Percentiles rank a stretch among this genome's conserved stretches.
Evolutionary conservation across 2,113 vertebrate species (phyloP).

Genomic region (Malurus elegans): DNA sequence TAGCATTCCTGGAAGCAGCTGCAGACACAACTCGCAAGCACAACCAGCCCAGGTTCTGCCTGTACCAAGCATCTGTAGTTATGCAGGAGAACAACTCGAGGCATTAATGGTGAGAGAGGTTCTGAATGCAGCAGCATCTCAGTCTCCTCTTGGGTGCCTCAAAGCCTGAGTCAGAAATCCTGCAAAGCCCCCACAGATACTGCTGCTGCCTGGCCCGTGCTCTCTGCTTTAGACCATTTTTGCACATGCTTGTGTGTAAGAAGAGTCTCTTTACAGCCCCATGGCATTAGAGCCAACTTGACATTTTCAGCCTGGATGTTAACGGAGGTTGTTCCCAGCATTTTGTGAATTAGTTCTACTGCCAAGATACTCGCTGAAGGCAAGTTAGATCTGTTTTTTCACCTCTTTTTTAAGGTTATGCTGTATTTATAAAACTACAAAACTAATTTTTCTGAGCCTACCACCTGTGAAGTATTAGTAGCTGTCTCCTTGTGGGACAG

Average conservation of each 20-base stretch:
- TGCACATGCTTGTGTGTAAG: accelerated
- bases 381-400: neutral
- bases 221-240: neutral
- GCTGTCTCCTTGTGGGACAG: neutral
- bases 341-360: neutral
- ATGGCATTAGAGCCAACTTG: accelerated
- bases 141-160: neutral
- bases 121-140: neutral
- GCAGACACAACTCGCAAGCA: neutral
- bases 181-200: neutral
- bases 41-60: neutral
- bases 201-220: accelerated
- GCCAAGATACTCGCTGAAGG: neutral
- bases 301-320: neutral
- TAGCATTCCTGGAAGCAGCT: neutral
- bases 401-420: neutral
- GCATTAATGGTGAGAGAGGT: neutral
- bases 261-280: neutral
- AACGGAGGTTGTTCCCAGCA: neutral
- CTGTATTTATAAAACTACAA: neutral
- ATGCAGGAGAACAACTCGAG: neutral
- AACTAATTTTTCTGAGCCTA: neutral
- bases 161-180: neutral
- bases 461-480: neutral
- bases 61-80: neutral